These are phyloP conservation scores for Cromileptes altivelis DNA, from an alignment of 2,113 vertebrate species.

Conservation along the genomic window DNA sequence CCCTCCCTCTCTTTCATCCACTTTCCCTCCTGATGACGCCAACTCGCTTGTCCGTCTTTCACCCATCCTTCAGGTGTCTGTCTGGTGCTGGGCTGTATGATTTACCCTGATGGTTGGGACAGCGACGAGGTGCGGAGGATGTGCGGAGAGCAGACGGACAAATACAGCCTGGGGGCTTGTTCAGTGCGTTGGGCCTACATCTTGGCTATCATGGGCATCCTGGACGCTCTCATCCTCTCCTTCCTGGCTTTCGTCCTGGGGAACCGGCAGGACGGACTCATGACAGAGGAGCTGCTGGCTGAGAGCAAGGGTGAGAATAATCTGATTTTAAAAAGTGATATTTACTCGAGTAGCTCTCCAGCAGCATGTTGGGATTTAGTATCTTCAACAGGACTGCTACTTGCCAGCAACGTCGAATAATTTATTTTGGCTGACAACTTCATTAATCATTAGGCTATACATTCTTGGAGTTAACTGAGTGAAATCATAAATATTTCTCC, in stretches of 20 bases:
- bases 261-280: constrained; percentile 96
- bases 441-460: neutral
- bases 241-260: constrained; percentile 98
- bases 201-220: constrained; percentile 95
- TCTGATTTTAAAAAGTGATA: constrained; percentile 14
- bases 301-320: constrained; percentile 95
- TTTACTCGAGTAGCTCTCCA: neutral
- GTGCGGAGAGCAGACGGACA: constrained; percentile 97
- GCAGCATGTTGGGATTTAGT: constrained; percentile 9
- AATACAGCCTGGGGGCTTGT: constrained; percentile 95
- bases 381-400: neutral
- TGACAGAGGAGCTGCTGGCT: constrained; percentile 95
- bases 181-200: constrained; percentile 98
- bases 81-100: constrained; percentile 96
- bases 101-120: constrained; percentile 98
- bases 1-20: neutral
- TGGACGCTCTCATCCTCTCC: constrained; percentile 97
- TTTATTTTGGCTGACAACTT: neutral
- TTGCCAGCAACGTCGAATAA: neutral
- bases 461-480: neutral
- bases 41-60: neutral
- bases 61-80: constrained; percentile 86
- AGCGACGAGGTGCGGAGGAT: constrained; percentile 93
- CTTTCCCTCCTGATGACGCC: neutral
- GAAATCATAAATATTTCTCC: neutral